Evolutionary conservation across 2,113 vertebrate genomes (phyloP).

Genomic region (Pleuronectes platessa): DNA sequence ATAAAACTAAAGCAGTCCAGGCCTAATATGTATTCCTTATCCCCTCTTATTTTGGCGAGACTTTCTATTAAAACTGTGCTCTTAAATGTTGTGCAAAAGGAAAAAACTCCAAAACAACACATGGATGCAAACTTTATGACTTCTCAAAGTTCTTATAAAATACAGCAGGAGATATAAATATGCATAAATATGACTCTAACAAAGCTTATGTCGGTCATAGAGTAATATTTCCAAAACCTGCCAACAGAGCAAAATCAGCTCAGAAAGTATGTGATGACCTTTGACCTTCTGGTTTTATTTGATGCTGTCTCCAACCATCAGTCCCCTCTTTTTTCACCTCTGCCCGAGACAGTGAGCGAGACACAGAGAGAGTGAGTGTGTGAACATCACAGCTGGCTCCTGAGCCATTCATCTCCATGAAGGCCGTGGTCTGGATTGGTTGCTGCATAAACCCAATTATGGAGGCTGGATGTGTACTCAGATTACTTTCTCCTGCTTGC

Average conservation of each 20-base stretch:
- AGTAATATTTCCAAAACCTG: not conserved
- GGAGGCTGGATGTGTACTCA: slow-evolving; percentile 37
- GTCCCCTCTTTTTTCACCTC: not conserved
- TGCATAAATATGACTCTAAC: not conserved
- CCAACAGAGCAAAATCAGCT: not conserved
- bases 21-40: too few species aligned
- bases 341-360: not conserved
- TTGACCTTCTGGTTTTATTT: not conserved
- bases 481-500: slow-evolving; percentile 57
- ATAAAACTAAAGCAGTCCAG: too few species aligned
- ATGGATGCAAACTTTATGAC: too few species aligned
- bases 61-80: too few species aligned
- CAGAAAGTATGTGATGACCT: slow-evolving; percentile 7
- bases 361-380: not conserved
- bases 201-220: too few species aligned
- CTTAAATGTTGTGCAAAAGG: too few species aligned
- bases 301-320: not conserved
- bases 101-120: too few species aligned
- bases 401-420: slow-evolving; percentile 27
- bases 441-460: slow-evolving; percentile 59
- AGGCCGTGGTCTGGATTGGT: slow-evolving; percentile 28
- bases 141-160: too few species aligned
- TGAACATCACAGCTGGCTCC: not conserved
- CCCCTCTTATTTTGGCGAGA: too few species aligned
- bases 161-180: not conserved